Evolutionary conservation across 2,888 invertebrate genomes (phyloP).

Genomic region (Lucinisca nassula): DNA sequence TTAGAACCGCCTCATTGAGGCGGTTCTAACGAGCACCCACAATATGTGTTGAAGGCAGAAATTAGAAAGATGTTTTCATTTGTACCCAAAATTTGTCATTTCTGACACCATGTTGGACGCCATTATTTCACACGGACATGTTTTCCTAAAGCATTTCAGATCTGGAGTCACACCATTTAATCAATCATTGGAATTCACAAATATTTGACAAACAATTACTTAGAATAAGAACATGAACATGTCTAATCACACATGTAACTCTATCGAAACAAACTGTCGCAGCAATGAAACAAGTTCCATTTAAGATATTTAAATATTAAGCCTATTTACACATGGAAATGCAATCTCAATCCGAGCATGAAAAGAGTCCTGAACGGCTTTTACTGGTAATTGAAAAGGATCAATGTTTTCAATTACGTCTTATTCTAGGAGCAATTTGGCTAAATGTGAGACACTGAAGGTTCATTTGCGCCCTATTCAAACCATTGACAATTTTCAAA

Average conservation of each 20-base stretch:
- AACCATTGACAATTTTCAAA: slow-evolving; percentile 5
- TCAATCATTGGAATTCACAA: background rate
- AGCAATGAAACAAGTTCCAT: slow-evolving; percentile 2
- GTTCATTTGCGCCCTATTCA: slow-evolving; percentile 10
- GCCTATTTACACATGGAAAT: slow-evolving; percentile 10
- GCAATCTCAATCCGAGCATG: slow-evolving; percentile 4
- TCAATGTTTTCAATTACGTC: slow-evolving; percentile 17
- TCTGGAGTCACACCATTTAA: background rate
- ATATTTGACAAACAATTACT: background rate
- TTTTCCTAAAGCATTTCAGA: too few species aligned
- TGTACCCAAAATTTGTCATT: too few species aligned
- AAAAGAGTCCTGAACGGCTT: background rate
- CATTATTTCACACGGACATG: too few species aligned
- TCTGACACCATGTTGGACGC: too few species aligned
- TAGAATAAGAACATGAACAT: background rate
- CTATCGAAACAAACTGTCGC: slow-evolving; percentile 8
- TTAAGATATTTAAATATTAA: slow-evolving; percentile 15
- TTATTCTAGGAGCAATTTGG: background rate
- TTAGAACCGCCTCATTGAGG: too few species aligned
- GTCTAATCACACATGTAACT: background rate
- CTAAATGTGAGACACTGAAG: slow-evolving; percentile 3
- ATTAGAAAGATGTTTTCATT: too few species aligned
- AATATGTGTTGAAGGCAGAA: too few species aligned
- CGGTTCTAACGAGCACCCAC: too few species aligned
- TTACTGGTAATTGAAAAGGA: slow-evolving; percentile 11